Percentiles rank a stretch among this genome's conserved stretches.
phyloP scores from a whole-genome alignment of 1,140 invertebrate species.

The Scaptomyza graminum region DNA sequence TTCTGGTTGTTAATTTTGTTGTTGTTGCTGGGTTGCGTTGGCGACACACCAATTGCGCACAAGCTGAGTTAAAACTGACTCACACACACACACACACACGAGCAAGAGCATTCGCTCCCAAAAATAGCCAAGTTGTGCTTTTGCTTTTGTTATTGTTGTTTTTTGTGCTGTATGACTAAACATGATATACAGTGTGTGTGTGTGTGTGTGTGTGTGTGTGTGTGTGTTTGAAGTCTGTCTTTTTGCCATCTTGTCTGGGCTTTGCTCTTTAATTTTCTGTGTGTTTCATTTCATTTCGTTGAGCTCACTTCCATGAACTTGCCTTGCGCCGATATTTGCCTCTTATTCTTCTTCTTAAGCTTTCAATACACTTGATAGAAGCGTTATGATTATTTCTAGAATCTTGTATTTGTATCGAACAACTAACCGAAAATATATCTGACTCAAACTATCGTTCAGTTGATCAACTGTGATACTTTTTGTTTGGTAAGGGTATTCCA shows the following conservation, averaged over 20 bases:
- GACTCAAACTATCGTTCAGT: too few relatives aligned
- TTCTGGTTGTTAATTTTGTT: conserved; percentile 16
- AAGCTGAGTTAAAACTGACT: conserved; percentile 38
- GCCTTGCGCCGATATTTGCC: conserved; percentile 5
- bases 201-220: conserved; percentile 1
- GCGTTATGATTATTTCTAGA: not conserved
- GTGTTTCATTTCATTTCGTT: too few relatives aligned
- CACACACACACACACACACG: conserved; percentile 22
- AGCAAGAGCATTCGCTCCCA: conserved; percentile 66
- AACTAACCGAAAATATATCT: too few relatives aligned
- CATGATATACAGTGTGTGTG: conserved; percentile 21
- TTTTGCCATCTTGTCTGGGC: too few relatives aligned
- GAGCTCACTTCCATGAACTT: conserved; percentile 45
- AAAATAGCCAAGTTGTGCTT: conserved; percentile 65
- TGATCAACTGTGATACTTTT: too few relatives aligned
- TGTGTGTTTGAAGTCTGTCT: not conserved
- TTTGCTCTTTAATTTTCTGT: too few relatives aligned
- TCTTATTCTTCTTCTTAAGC: too few relatives aligned
- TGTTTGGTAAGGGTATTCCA: not conserved
- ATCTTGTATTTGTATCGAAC: not conserved
- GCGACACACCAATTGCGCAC: conserved; percentile 34
- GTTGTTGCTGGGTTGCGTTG: conserved; percentile 38
- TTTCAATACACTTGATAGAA: too few relatives aligned
- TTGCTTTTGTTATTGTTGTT: not conserved
- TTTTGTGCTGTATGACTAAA: conserved; percentile 65